These are phyloP conservation scores for Hermaeophaga mercurialis DNA, from an alignment of 2,888 invertebrate genomes.

Conservation along the genomic window DNA sequence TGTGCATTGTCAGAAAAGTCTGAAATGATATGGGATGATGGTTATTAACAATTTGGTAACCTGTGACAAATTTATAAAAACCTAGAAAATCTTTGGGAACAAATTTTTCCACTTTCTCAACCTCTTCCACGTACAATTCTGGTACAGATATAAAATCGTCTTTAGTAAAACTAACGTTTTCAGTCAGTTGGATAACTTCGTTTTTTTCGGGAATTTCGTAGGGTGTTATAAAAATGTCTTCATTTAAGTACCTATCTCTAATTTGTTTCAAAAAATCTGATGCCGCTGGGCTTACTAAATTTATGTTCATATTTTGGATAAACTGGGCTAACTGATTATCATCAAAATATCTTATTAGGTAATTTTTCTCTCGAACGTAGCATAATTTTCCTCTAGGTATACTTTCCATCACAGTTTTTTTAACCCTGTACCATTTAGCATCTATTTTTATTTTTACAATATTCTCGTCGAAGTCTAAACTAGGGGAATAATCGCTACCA, in stretches of 20 bases:
- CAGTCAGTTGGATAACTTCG: conserved; percentile 37
- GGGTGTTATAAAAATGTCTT: conserved; percentile 20
- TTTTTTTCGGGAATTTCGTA: conserved; percentile 28
- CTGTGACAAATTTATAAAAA: conserved; percentile 48
- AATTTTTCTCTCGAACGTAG: conserved; percentile 40
- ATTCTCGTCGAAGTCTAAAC: conserved; percentile 10
- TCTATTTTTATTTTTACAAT: conserved; percentile 29
- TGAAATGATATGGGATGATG: conserved; percentile 47
- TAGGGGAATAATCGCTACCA: conserved; percentile 28
- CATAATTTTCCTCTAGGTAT: conserved; percentile 44
- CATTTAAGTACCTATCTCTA: conserved; percentile 2
- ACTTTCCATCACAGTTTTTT: conserved; percentile 22
- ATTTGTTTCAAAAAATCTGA: conserved; percentile 25
- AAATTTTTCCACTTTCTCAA: conserved; percentile 39
- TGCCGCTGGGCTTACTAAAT: conserved; percentile 10
- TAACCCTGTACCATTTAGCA: conserved; percentile 30
- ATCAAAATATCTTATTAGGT: conserved; percentile 43
- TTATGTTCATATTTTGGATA: conserved; percentile 33
- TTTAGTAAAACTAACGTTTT: conserved; percentile 36
- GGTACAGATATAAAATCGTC: conserved; percentile 41
- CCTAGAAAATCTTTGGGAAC: conserved; percentile 43
- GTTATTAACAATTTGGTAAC: conserved; percentile 47
- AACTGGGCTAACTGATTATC: conserved; percentile 43
- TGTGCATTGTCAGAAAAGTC: conserved; percentile 47
- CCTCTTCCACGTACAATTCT: conserved; percentile 44